Evolutionary conservation across 2,113 vertebrate species (phyloP), one percentile per base, ranked within the genome.

Genomic region (Hippocampus barbouri): DNA sequence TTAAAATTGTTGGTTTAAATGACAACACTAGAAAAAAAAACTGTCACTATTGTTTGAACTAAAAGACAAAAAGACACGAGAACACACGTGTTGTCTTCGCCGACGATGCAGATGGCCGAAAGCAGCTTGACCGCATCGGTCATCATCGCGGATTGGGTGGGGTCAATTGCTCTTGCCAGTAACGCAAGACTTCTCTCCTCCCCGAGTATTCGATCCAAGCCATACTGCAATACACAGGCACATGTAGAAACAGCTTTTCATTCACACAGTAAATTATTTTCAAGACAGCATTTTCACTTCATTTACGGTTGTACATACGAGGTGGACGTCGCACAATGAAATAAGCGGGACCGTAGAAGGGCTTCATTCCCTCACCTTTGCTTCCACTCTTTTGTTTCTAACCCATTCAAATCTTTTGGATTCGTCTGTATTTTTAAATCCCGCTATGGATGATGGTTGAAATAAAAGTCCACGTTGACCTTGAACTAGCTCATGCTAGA

Each of bases 101-200:
- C 97, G 67, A 99, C 94, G 75, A 99, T 99, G 84, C 97, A 99
- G 84, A 98, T 94, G 76, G 97, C 97, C 68, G 97, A 98, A 10
- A 98, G 93, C 25, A 99, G 93, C 85, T 98, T 99, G 45, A 98
- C 94, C 77, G 94, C 93, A 63, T 99, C 97, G 0, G 94, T 98
- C 97, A 98, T 99, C 96, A 97, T 96, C 73, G 83, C 92, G 21
- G 94, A 92, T 75, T 96, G 93, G 78, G 81, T 90, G 27, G 96
- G 94, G 88, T 99, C 95, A 57, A 98, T 95, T 38, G 94, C 94
- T 92, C 87, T 94, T 71, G 95, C 93, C 82, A 99, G 74, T 71
- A 98, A 90, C 14, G 89, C 86, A 79, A 98, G 94, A 85, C 95
- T 96, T 82, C 93, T 96, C 85, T 98, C 94, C 86, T 98, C 97